These are phyloP conservation scores for Chromoteleia sp. DNA, from an alignment of 2,888 invertebrate genomes.

Conservation along the genomic window DNA sequence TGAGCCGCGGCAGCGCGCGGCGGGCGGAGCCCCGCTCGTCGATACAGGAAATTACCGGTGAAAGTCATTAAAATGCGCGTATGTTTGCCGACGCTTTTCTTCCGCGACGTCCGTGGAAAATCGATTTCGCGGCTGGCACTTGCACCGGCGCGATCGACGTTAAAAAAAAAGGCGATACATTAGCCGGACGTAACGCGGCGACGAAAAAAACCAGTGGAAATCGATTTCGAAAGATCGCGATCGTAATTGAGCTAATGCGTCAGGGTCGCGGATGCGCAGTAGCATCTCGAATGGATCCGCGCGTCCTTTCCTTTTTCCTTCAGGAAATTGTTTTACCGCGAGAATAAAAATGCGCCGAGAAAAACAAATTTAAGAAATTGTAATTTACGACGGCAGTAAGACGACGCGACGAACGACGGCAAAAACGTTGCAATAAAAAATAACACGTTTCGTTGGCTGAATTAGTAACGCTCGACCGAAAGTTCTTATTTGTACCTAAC, in stretches of 20 bases:
- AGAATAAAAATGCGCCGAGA: too few relatives aligned
- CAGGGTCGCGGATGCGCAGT: conserved; percentile 10
- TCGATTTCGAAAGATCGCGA: conserved; percentile 47
- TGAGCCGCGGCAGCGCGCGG: background rate
- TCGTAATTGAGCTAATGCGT: conserved; percentile 40
- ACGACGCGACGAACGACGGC: too few relatives aligned
- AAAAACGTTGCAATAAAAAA: too few relatives aligned
- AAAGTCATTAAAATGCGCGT: conserved; percentile 61
- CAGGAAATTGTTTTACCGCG: too few relatives aligned
- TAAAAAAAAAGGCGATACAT: conserved; percentile 47
- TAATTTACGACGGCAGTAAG: too few relatives aligned
- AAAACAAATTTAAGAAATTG: too few relatives aligned
- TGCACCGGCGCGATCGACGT: conserved; percentile 44
- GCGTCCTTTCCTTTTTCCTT: too few relatives aligned
- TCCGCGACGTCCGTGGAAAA: conserved; percentile 54
- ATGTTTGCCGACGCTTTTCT: conserved; percentile 61
- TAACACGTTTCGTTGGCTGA: too few relatives aligned
- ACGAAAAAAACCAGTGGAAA: conserved; percentile 30
- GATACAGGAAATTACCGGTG: conserved; percentile 61
- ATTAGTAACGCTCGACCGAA: too few relatives aligned
- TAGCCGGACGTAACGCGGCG: conserved; percentile 4
- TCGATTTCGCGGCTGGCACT: conserved; percentile 57
- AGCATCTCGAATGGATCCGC: background rate
- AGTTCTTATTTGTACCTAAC: too few relatives aligned
- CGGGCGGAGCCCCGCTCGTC: conserved; percentile 48